Base-by-base conservation (phyloP, 2,113 vertebrate genomes). In the Pleuronectes platessa region DNA sequence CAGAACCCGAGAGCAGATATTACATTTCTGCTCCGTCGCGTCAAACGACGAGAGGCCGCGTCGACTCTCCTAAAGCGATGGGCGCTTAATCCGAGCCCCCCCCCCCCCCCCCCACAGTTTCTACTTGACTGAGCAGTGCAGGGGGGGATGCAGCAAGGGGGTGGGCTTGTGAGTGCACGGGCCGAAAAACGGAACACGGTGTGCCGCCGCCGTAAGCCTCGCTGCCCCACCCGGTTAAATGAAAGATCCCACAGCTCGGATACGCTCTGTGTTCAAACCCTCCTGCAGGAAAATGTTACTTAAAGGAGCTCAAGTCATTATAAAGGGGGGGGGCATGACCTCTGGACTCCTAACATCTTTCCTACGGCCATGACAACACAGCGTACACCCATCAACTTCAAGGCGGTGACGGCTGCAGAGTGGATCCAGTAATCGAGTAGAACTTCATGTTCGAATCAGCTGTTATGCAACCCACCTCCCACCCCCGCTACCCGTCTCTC, bases 381-480 rank as follows among this genome's bases (percentile, higher is more conserved):
- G 40, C 54, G 71, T 53, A 68, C 8, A n/a, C 31, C 15, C 59
- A 24, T 17, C 21, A n/a, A 18, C 69, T 24, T 53, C 7, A 61
- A 40, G 1, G 61, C n/a, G 53, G 51, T 11, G 55, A 3, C 77
- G 53, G 1, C 69, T 42, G 31, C 42, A 37, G 27, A 26, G 68
- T 2, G 24, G 81, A 75, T 82, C 66, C 76, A 11, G 62, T 72
- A 15, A 64, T 85, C 59, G 17, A 80, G 55, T 63, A 51, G n/a
- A 78, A 69, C 74, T 58, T 59, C 23, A 31, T 11, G 71, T 69
- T 64, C 72, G 77, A 56, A 71, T 78, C 73, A 76, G 37, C 53
- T 47, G 87, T 90, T 91, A 88, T 55, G 81, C 75, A 90, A 90
- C 2, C 1, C 21, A 37, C 20, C 58, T 23, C 73, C 67, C 70